Evolutionary conservation across 2,113 vertebrate genomes (phyloP).

Genomic region (Ptyas mucosa): DNA sequence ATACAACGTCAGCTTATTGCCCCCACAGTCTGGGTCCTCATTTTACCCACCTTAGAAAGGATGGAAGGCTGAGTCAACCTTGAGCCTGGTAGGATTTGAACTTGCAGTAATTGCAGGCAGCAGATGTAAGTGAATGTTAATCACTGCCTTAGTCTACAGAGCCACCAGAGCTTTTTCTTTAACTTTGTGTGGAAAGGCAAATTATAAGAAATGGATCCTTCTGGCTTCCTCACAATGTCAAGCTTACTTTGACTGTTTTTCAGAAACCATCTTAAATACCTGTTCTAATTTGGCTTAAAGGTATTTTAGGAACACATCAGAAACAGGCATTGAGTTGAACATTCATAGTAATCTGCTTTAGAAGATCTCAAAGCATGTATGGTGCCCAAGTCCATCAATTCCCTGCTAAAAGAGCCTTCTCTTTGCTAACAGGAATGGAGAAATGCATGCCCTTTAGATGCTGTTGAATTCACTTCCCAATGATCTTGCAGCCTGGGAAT

Average conservation of each 20-base stretch:
- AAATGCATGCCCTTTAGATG: neutral
- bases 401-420: neutral
- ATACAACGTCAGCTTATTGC: too few relatives aligned
- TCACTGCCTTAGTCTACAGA: too few relatives aligned
- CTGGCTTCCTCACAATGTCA: neutral
- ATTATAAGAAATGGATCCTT: neutral
- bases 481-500: neutral
- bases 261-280: neutral
- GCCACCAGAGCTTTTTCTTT: too few relatives aligned
- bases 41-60: too few relatives aligned
- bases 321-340: neutral
- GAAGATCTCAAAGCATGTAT: neutral
- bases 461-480: neutral
- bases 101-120: too few relatives aligned
- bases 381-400: neutral
- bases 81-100: too few relatives aligned
- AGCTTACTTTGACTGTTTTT: neutral
- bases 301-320: neutral
- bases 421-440: neutral
- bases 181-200: neutral
- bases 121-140: too few relatives aligned
- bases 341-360: neutral
- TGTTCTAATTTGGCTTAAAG: neutral
- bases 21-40: too few relatives aligned
- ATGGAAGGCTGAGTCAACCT: too few relatives aligned